phyloP scores from a whole-genome alignment of 2,888 invertebrate genomes.

The Folsomia candida region DNA sequence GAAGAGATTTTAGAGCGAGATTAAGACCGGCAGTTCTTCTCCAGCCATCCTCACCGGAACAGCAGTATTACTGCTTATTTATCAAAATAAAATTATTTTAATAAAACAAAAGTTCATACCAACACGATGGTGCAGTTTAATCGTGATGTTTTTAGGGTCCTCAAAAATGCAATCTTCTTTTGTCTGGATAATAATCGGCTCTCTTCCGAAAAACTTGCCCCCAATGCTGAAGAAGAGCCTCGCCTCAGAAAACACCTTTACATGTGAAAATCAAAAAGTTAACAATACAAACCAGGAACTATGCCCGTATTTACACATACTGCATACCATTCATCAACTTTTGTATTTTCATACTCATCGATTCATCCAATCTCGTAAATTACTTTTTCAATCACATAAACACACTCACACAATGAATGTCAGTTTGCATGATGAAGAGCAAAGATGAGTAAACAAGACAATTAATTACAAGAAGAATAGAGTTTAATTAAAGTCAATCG shows the following conservation, averaged over 20 bases:
- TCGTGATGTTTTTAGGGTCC: slow-evolving; percentile 75
- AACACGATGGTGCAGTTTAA: slow-evolving; percentile 76
- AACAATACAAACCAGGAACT: background rate
- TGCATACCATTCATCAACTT: background rate
- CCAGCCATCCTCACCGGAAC: too few species aligned
- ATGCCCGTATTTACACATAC: background rate
- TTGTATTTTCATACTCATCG: too few species aligned
- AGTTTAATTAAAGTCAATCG: slow-evolving; percentile 17
- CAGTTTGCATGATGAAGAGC: too few species aligned
- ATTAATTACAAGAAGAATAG: background rate
- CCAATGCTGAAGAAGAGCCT: slow-evolving; percentile 77
- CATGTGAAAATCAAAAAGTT: slow-evolving; percentile 40
- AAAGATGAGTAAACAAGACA: too few species aligned
- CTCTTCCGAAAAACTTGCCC: slow-evolving; percentile 72
- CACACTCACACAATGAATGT: background rate
- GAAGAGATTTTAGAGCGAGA: too few species aligned
- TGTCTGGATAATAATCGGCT: slow-evolving; percentile 68
- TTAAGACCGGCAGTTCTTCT: too few species aligned
- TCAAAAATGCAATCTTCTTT: slow-evolving; percentile 77
- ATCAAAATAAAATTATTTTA: too few species aligned
- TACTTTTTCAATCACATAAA: background rate
- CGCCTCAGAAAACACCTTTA: slow-evolving; percentile 76
- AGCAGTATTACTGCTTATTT: too few species aligned
- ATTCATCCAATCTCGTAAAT: slow-evolving; percentile 9
- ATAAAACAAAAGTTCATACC: too few species aligned